Evolutionary conservation across 2,888 invertebrate genomes (phyloP).

Genomic region (Venusia cambrica): DNA sequence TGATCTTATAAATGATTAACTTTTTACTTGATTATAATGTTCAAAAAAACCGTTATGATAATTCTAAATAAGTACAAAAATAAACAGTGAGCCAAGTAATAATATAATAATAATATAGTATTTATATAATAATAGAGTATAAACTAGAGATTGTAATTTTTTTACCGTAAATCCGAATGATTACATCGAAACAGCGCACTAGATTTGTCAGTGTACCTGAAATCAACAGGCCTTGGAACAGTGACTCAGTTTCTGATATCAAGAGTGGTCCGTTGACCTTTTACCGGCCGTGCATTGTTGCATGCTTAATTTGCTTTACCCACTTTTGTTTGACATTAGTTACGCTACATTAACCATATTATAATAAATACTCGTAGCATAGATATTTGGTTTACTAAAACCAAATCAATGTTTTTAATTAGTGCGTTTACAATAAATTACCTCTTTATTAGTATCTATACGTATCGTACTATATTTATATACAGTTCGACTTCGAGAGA

Average conservation of each 20-base stretch:
- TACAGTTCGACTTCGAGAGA: no score
- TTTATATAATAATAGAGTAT: no score
- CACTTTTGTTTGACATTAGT: slow-evolving; percentile 31
- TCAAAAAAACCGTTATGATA: no score
- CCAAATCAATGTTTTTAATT: slow-evolving; percentile 14
- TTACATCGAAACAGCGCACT: slow-evolving; percentile 34
- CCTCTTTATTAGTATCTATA: no score
- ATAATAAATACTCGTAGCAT: slow-evolving; percentile 8
- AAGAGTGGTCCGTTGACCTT: slow-evolving; percentile 72
- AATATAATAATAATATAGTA: slow-evolving; percentile 15
- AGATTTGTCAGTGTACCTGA: slow-evolving; percentile 52
- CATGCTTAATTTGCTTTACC: slow-evolving; percentile 46
- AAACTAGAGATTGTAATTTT: slow-evolving; percentile 21
- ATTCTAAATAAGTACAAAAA: not conserved
- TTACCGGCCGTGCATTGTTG: slow-evolving; percentile 60
- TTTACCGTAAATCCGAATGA: slow-evolving; percentile 48
- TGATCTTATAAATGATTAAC: no score
- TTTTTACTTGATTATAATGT: no score
- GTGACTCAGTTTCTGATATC: slow-evolving; percentile 76
- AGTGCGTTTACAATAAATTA: no score
- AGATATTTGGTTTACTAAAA: slow-evolving; percentile 14
- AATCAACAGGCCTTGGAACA: slow-evolving; percentile 71
- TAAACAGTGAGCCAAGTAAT: not conserved
- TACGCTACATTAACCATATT: slow-evolving; percentile 20
- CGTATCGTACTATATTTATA: no score